Conservation (phyloP, 2,113 vertebrate species). For the Camelus bactrianus region DNA sequence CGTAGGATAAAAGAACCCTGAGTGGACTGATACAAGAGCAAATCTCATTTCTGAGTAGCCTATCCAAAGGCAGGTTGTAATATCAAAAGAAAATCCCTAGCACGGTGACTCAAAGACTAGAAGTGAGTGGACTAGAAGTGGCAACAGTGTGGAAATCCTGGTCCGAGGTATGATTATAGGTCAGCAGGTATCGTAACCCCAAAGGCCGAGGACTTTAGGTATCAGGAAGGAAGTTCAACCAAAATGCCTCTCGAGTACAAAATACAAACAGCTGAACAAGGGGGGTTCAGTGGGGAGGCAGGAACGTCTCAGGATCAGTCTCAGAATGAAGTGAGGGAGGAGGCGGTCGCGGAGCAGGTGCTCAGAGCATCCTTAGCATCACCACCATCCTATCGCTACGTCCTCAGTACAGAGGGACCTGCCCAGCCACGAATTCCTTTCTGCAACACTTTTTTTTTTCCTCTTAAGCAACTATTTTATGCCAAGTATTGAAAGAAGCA, state of each 20-base stretch:
- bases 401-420: neutral
- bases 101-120: neutral
- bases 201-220: neutral
- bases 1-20: neutral
- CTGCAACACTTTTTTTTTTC: no score
- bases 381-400: accelerated
- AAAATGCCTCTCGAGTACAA: neutral
- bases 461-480: neutral
- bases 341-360: accelerated
- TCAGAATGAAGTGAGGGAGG: neutral
- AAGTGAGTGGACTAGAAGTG: no score
- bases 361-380: neutral
- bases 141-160: neutral
- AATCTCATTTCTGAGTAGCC: neutral
- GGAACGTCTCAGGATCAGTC: neutral
- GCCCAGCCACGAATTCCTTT: neutral
- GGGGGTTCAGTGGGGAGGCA: neutral
- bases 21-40: neutral
- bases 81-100: neutral
- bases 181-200: neutral
- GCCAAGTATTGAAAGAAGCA: neutral
- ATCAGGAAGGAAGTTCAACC: neutral
- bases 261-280: neutral
- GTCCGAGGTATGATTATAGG: neutral
- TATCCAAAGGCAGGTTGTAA: neutral